A percentile compares a stretch with the other conserved stretches of the same genome.
phyloP scores from a whole-genome alignment of 2,888 invertebrate genomes.

The Amblyteles armatorius region DNA sequence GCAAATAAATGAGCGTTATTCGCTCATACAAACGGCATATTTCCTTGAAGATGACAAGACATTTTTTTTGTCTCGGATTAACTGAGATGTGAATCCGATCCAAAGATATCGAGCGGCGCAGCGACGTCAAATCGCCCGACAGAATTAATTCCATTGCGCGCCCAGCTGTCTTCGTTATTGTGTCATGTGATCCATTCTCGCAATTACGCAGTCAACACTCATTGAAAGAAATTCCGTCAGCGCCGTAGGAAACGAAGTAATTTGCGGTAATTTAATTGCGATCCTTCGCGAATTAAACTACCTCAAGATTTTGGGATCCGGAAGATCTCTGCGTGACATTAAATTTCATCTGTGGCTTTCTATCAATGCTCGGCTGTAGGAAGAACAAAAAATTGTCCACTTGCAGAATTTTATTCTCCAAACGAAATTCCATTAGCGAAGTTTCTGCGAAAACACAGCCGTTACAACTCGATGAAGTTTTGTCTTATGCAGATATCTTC shows the following conservation, averaged over 20 bases:
- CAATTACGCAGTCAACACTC: conserved; percentile 38
- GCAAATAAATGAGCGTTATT: not conserved
- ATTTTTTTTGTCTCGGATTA: not conserved
- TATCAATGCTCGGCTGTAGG: no score
- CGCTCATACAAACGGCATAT: not conserved
- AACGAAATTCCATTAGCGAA: no score
- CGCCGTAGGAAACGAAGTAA: not conserved
- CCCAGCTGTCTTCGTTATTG: conserved; percentile 22
- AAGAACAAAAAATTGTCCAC: no score
- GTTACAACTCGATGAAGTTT: no score
- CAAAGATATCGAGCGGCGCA: not conserved
- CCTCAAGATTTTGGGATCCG: no score
- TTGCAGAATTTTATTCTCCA: no score
- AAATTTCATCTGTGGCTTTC: no score
- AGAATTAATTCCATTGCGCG: conserved; percentile 14
- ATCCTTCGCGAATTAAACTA: not conserved
- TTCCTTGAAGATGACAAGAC: not conserved
- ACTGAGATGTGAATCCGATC: not conserved
- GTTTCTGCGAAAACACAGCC: no score
- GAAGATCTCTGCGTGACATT: no score
- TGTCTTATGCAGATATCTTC: no score
- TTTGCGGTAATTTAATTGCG: conserved; percentile 36
- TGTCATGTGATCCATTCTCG: not conserved
- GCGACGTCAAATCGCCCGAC: not conserved
- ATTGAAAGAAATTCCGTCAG: conserved; percentile 4